These are phyloP conservation scores for Calidris pugnax DNA, from an alignment of 2,113 vertebrate species.

Conservation along the genomic window DNA sequence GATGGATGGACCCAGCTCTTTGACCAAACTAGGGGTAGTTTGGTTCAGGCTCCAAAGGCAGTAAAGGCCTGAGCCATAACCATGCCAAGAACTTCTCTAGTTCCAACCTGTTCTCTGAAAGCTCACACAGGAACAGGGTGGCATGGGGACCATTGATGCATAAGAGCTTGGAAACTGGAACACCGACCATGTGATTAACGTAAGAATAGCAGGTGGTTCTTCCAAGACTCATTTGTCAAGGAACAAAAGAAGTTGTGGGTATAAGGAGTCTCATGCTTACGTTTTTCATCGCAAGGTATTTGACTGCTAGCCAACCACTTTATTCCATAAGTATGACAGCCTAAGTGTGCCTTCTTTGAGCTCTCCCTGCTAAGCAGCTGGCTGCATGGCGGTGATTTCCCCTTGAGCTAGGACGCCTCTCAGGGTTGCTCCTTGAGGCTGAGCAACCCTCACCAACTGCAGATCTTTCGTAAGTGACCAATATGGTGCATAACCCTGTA, in stretches of 20 bases:
- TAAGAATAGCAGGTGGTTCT: neutral
- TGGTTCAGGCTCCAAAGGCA: neutral
- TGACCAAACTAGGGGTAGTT: neutral
- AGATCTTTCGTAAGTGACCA: neutral
- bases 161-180: neutral
- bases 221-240: neutral
- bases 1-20: neutral
- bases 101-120: neutral
- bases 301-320: neutral
- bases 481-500: rapidly evolving
- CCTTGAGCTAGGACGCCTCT: neutral
- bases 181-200: neutral
- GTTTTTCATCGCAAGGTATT: neutral
- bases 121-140: neutral
- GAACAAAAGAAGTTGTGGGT: neutral
- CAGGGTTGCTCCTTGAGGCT: neutral
- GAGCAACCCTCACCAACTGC: neutral
- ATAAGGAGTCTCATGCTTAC: neutral
- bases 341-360: neutral
- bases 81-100: neutral
- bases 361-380: neutral
- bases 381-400: neutral
- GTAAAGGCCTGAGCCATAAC: neutral
- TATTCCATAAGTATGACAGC: neutral
- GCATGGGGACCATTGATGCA: neutral